Evolutionary conservation across 1,140 invertebrate genomes (phyloP), one percentile per base, ranked within the genome.

Genomic region (Drosophila neocordata): DNA sequence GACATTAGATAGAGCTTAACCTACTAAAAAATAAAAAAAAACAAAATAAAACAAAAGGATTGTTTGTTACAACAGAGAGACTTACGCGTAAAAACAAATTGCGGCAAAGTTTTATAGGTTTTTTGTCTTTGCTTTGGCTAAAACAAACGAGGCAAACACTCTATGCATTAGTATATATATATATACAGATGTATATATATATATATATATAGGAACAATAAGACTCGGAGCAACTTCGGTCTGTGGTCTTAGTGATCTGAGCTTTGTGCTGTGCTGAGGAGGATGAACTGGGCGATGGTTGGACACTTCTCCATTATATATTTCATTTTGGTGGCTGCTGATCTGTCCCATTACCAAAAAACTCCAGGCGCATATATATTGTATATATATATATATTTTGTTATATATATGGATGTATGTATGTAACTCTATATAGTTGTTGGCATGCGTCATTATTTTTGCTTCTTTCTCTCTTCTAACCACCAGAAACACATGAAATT

Each of bases 81-180:
- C 83, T 87, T 87, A 87, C 83, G 83, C 83, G 41, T 84, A 83
- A 88, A 83, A 88, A 87, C 83, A 77, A 66, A 88, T 85, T 74
- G 79, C 83, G 83, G 83, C 83, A 88, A 87, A 82, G 9, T 74
- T 85, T 83, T 85, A 74, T 82, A 81, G 56, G 80, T 70, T 81
- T 77, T 80, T 51, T 9, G 38, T 44, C 20, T n/a, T n/a, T n/a
- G n/a, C n/a, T n/a, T n/a, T n/a, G n/a, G n/a, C n/a, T 85, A 73
- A 73, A 80, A 67, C 69, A 77, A 85, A 84, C 65, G 38, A 74
- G 73, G 81, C 81, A 85, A 81, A 77, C 27, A 6, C 4, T 24
- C 1, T 24, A 24, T 24, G 4, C 4, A 4, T 24, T 24, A 2
- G 24, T 24, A 24, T 24, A 24, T 24, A 24, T 24, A 24, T 15